Evolutionary conservation across 53 echinoderm and acorn worm genomes (phyloP).

Genomic region (Paelopatides confundens): DNA sequence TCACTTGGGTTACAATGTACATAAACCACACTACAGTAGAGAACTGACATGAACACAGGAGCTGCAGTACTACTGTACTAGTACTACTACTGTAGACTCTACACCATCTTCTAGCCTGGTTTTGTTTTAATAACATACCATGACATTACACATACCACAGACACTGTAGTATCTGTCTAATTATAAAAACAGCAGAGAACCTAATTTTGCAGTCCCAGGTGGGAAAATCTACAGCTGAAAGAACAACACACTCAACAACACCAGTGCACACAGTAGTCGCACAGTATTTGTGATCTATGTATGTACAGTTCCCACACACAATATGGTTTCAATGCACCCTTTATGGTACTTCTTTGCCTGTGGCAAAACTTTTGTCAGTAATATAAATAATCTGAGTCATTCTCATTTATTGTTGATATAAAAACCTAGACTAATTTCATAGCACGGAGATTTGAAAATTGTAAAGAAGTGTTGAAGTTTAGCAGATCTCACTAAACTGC

Average conservation of each 20-base stretch:
- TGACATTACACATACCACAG: too few relatives aligned
- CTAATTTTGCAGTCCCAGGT: background rate
- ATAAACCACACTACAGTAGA: too few relatives aligned
- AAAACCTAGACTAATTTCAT: conserved; percentile 36
- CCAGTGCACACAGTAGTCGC: too few relatives aligned
- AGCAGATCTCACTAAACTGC: conserved; percentile 32
- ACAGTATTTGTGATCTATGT: background rate
- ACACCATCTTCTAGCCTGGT: too few relatives aligned
- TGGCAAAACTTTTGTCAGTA: background rate
- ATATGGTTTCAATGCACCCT: background rate
- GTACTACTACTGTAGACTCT: too few relatives aligned
- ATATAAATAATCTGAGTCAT: conserved; percentile 37
- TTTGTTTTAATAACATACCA: too few relatives aligned
- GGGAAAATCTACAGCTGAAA: background rate
- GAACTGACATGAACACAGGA: too few relatives aligned
- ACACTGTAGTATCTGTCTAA: background rate
- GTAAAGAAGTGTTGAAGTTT: conserved; percentile 35
- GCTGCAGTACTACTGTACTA: too few relatives aligned
- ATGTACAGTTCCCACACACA: background rate
- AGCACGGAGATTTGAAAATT: conserved; percentile 37
- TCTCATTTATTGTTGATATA: conserved; percentile 24
- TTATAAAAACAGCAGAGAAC: background rate
- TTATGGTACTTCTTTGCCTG: conserved; percentile 2
- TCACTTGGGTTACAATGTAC: too few relatives aligned
- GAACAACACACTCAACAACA: background rate